Base-by-base conservation (phyloP, 1,140 invertebrate species). In the Ectropis grisescens region DNA sequence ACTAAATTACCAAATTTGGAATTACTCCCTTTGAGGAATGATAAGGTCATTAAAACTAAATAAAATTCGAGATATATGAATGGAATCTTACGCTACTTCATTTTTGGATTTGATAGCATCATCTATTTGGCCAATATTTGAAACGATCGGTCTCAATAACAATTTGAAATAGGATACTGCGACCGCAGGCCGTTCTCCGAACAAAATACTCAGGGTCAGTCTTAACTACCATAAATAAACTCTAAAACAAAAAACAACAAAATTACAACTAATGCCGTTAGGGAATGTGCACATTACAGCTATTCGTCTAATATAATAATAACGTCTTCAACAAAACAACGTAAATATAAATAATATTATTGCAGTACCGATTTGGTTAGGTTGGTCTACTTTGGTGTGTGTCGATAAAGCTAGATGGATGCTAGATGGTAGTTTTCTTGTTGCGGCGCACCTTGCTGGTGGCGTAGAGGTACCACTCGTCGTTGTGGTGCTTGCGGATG, bases 401-500 rank as follows among this genome's bases (percentile, higher is more conserved):
- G 33, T 36, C 33, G 32, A n/a, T 14, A 13, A 29, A n/a, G 36
- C 14, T n/a, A 25, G 2, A 22, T 5, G 13, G 14, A 6, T 5
- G 31, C 39, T 62, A 75, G 14, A 66, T 38, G 46, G 61, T 44
- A 11, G 71, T 66, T 49, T 82, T 82, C 47, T 82, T 82, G 44
- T 72, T 68, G 33, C 78, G 74, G 31, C 81, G 49, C 33, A 82
- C 65, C 47, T 78, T 80, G 64, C 54, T 81, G 62, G 45, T 76
- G 47, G 81, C 79, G 64, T 78, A 83, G 10, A 72, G 42, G 56
- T 53, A 75, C 81, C 81, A 83, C 60, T 82, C 67, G 40, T 61
- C 51, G 58, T 81, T 76, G 75, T 92, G 90, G 76, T 93, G 90
- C 57, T 92, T 90, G 34, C 91, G 85, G 37, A 90, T 89, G 61